These are phyloP conservation scores for Drosophila heteroneura DNA, from an alignment of 2,888 invertebrate species.

Conservation along the genomic window DNA sequence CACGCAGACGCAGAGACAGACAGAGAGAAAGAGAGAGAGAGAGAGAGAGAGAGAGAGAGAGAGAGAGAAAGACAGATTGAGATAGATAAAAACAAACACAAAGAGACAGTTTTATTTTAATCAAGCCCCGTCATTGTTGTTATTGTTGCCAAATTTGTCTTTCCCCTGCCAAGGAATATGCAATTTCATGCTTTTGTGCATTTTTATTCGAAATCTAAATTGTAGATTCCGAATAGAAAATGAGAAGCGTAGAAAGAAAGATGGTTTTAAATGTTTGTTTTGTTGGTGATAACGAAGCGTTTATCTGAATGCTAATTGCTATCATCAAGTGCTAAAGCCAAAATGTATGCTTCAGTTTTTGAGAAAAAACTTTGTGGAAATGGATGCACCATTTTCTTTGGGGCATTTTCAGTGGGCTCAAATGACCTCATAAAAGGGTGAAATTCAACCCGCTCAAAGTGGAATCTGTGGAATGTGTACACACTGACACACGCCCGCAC, in stretches of 20 bases:
- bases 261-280: slow-evolving; percentile 26
- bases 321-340: slow-evolving; percentile 41
- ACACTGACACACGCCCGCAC: slow-evolving; percentile 25
- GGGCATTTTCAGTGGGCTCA: slow-evolving; percentile 33
- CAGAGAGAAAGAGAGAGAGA: neutral
- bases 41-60: slow-evolving; percentile 2
- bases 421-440: slow-evolving; percentile 46
- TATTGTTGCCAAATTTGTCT: slow-evolving; percentile 14
- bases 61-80: neutral
- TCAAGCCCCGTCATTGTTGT: slow-evolving; percentile 57
- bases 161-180: slow-evolving; percentile 23
- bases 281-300: slow-evolving; percentile 45
- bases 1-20: slow-evolving; percentile 19
- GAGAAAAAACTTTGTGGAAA: slow-evolving; percentile 12
- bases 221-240: slow-evolving; percentile 19
- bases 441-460: slow-evolving; percentile 28
- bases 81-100: neutral
- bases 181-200: slow-evolving; percentile 62
- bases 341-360: slow-evolving; percentile 30
- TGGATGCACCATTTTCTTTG: slow-evolving; percentile 16
- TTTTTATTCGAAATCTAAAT: slow-evolving; percentile 46
- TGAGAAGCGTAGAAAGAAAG: neutral
- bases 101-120: slow-evolving; percentile 56
- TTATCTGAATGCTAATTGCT: slow-evolving; percentile 70
- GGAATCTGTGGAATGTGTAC: slow-evolving; percentile 46